Base-by-base conservation (phyloP, 2,888 invertebrate species). In the Lochmaea crataegi region DNA sequence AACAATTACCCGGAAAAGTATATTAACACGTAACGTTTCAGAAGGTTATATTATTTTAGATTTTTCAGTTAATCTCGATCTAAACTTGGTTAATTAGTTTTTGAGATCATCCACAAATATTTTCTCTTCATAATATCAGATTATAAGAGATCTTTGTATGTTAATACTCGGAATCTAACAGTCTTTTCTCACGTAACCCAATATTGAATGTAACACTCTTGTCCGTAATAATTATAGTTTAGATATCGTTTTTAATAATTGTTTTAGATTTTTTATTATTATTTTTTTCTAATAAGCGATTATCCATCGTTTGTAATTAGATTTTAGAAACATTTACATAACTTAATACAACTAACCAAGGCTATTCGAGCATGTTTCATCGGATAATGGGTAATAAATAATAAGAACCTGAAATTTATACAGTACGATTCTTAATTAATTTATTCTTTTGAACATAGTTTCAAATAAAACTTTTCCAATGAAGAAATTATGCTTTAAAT, bases 241-340 rank as follows among this genome's bases (percentile, higher is more conserved):
- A 51, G 51, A n/a, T 51, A 51, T 53, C 10, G 18, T 16, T 18
- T 18, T 4, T 53, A 53, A 18, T 53, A 18, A 18, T 53, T 53
- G 51, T 53, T 53, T 16, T 53, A 53, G 6, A 18, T 5, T 10
- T 32, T 32, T 60, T 38, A n/a, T n/a, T n/a, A n/a, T n/a, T n/a
- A n/a, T 38, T 56, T 22, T 7, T 22, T 16, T 56, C 56, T 32
- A 60, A 60, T 60, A 60, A 60, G 32, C 38, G 32, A 38, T 60
- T 60, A 60, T 60, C 32, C 45, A 14, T 45, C 14, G 45, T 14
- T 45, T 38, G 60, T 60, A 60, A 60, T 60, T 32, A 60, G 14
- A 18, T 60, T 60, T 60, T 60, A n/a, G 7, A 32, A 32, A 60
- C 32, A 60, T 60, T 60, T 38, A 38, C 60, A 60, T 60, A 38